These are phyloP conservation scores for Oscheius onirici DNA, from an alignment of 2,888 invertebrate species.

Conservation along the genomic window DNA sequence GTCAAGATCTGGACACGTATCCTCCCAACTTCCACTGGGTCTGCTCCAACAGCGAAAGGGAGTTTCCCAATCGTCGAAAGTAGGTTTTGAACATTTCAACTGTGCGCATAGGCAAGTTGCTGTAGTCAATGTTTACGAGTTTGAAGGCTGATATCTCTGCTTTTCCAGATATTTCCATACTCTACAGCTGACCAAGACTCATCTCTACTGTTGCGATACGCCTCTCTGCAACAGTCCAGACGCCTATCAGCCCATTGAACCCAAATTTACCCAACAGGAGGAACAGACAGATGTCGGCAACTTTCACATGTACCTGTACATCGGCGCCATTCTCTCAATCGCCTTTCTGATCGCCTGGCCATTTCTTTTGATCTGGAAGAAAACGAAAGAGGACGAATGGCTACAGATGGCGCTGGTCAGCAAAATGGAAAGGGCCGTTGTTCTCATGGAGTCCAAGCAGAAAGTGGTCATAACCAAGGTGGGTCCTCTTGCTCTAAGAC, in stretches of 20 bases:
- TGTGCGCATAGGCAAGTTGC: no score
- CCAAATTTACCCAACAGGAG: neutral
- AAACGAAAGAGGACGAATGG: neutral
- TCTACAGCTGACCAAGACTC: neutral
- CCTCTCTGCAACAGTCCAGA: neutral
- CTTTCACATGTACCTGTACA: neutral
- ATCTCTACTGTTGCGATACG: constrained; percentile 7
- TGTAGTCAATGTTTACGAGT: no score
- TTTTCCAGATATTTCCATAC: constrained; percentile 4
- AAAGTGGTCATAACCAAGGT: neutral
- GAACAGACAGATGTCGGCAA: neutral
- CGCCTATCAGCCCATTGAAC: neutral
- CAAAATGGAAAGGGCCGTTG: neutral
- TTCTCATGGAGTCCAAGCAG: constrained; percentile 9
- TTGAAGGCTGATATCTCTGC: no score
- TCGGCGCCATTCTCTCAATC: neutral
- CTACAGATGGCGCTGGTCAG: neutral
- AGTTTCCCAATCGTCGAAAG: constrained; percentile 8
- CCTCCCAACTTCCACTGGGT: neutral
- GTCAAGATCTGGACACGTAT: constrained; percentile 17
- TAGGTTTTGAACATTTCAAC: no score
- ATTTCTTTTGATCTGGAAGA: neutral
- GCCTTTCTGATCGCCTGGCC: neutral
- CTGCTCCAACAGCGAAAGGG: neutral
- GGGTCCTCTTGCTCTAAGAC: no score